These are phyloP conservation scores for Spodoptera littoralis DNA, from an alignment of 2,888 invertebrate species.

Conservation along the genomic window DNA sequence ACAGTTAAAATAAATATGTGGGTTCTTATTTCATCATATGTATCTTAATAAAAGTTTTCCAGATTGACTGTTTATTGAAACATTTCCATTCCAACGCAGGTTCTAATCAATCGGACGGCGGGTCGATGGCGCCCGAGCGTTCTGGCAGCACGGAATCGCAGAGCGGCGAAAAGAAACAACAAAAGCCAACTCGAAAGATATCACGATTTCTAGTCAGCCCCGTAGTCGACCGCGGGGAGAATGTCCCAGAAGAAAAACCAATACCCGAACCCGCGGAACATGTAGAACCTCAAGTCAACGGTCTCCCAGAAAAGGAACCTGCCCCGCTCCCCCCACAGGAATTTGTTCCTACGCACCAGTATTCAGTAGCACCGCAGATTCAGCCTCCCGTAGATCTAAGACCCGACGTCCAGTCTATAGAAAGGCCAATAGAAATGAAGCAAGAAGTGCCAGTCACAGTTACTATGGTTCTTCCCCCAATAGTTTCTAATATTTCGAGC, in stretches of 20 bases:
- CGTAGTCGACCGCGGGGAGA: constrained; percentile 89
- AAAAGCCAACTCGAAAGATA: constrained; percentile 91
- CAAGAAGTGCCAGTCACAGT: constrained; percentile 54
- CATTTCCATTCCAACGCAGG: constrained; percentile 60
- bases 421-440: constrained; percentile 46
- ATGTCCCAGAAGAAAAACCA: constrained; percentile 63
- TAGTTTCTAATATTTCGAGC: constrained; percentile 53
- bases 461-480: constrained; percentile 51
- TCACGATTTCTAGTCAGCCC: constrained; percentile 95
- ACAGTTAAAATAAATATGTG: no score
- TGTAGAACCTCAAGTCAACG: constrained; percentile 29
- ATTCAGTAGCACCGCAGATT: constrained; percentile 68
- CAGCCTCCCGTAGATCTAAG: constrained; percentile 61
- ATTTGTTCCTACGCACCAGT: constrained; percentile 77
- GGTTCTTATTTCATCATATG: no score
- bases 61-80: background rate
- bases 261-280: constrained; percentile 49
- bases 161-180: constrained; percentile 80
- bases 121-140: constrained; percentile 76
- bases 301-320: constrained; percentile 30
- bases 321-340: constrained; percentile 48
- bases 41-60: no score
- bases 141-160: constrained; percentile 79
- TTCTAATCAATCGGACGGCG: constrained; percentile 85
- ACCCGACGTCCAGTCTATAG: constrained; percentile 45